Evolutionary conservation across 2,888 invertebrate genomes (phyloP).

Genomic region (Synergus umbraculus): DNA sequence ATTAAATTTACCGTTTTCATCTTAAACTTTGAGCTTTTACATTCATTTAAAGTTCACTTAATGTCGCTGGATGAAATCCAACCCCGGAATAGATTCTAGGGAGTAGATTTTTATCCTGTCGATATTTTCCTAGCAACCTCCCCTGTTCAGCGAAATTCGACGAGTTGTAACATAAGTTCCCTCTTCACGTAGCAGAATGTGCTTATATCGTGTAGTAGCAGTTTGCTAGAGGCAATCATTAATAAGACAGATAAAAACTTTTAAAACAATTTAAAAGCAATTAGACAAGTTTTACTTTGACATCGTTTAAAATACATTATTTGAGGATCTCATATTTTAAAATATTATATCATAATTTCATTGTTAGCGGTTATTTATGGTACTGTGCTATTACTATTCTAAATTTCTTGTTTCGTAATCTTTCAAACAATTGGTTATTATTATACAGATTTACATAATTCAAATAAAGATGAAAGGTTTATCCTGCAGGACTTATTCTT

Average conservation of each 20-base stretch:
- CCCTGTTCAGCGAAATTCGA: slow-evolving; percentile 17
- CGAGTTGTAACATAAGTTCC: not conserved
- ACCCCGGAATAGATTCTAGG: not conserved
- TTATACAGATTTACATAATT: not conserved
- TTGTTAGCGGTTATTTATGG: not conserved
- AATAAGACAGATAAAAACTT: slow-evolving; percentile 11
- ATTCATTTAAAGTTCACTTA: not conserved
- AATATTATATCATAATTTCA: not conserved
- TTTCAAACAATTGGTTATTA: not conserved
- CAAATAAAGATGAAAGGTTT: not conserved
- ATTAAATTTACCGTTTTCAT: not conserved
- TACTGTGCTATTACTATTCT: not conserved
- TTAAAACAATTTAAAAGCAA: slow-evolving; percentile 4
- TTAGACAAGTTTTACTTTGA: not conserved
- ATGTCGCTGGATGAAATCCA: not conserved
- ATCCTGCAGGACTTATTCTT: not conserved
- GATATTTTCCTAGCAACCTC: not conserved
- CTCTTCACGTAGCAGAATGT: slow-evolving; percentile 29
- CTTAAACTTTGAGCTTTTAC: not conserved
- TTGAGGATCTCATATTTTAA: not conserved
- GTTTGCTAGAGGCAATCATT: slow-evolving; percentile 5
- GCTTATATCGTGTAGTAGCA: not conserved
- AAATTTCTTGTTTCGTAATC: too few species aligned
- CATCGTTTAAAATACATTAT: not conserved
- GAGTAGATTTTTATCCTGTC: slow-evolving; percentile 10